These are phyloP conservation scores for Nemoura dubitans DNA, from an alignment of 2,888 invertebrate genomes.

Conservation along the genomic window DNA sequence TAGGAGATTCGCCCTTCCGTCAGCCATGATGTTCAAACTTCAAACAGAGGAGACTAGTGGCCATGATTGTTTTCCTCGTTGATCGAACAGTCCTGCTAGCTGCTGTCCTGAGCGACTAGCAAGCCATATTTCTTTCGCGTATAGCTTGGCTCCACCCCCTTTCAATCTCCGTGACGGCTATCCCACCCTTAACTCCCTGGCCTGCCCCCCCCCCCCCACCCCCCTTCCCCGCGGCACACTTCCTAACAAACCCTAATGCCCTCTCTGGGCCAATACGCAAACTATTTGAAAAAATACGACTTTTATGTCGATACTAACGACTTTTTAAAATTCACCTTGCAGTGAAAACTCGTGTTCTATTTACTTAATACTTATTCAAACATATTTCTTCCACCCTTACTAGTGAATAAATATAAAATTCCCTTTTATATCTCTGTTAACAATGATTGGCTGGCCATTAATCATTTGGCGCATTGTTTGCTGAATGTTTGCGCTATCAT, in stretches of 20 bases:
- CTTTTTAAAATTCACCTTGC: neutral
- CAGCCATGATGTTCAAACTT: neutral
- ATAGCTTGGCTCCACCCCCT: too few relatives aligned
- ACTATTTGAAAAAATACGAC: conserved; percentile 14
- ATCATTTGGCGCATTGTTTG: neutral
- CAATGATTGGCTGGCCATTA: conserved; percentile 21
- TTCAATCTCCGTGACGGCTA: conserved; percentile 27
- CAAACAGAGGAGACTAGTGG: neutral
- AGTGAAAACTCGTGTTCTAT: neutral
- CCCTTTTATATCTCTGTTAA: conserved; percentile 20
- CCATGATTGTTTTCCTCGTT: conserved; percentile 46
- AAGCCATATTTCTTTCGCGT: neutral
- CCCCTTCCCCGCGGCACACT: conserved; percentile 37
- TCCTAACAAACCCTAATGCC: conserved; percentile 42
- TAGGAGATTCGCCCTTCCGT: neutral
- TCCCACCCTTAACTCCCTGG: conserved; percentile 33
- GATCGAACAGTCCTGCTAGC: conserved; percentile 43
- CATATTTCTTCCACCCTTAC: conserved; percentile 9
- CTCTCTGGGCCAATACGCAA: conserved; percentile 43
- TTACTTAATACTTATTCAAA: neutral
- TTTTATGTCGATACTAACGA: neutral
- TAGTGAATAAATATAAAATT: neutral
- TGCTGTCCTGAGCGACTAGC: conserved; percentile 35
- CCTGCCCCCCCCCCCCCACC: conserved; percentile 33
- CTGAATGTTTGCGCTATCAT: conserved; percentile 1